Base-by-base conservation (phyloP, 37 sponge, comb jelly and placozoan species). In the Beroe forskalii region DNA sequence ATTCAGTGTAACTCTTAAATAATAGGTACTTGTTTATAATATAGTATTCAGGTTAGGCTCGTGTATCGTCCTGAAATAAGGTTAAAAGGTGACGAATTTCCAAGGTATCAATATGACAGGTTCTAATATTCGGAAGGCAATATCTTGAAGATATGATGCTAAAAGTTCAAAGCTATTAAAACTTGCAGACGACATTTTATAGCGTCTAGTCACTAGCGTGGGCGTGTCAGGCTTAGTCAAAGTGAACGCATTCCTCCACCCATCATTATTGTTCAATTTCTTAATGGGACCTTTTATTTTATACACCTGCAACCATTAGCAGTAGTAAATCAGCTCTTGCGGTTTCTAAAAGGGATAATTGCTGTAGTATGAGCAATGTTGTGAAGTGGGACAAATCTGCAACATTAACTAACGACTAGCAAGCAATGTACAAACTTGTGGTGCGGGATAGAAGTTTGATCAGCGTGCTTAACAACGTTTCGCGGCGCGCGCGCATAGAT, bases 381-480 rank as follows among this genome's bases (percentile, higher is more conserved):
- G 55, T 48, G 40, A 41, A 9, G 28, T 8, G 86, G 86, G 86
- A 80, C 86, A 80, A 44, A 42, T 6, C 1, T 4, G 48, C 55
- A 44, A 43, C 0, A 80, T 41, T 32, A 36, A 33, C 72, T 69
- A 69, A 69, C 1, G 28, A 69, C 72, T 69, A 69, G 72, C 72
- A 19, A 32, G 32, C 72, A 36, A 33, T 69, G 17, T 14, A 28
- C 72, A 69, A 19, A 36, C 12, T 2, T 36, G 4, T 44, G 55
- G 17, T 44, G 86, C 35, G 86, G 86, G 86, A 44, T 44, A 48
- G 27, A 2, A 41, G 24, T 41, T 42, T n/a, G 12, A 24, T 32
- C 40, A 80, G 86, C 55, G 86, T 80, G 86, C 86, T 20, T 80
- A 80, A 80, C 86, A 80, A 80, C 86, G 86, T 42, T 33, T 41